A percentile compares a stretch with the other conserved stretches of the same genome.
These are phyloP conservation scores for Maconellicoccus hirsutus DNA, from an alignment of 1,140 invertebrate genomes.

Conservation along the genomic window DNA sequence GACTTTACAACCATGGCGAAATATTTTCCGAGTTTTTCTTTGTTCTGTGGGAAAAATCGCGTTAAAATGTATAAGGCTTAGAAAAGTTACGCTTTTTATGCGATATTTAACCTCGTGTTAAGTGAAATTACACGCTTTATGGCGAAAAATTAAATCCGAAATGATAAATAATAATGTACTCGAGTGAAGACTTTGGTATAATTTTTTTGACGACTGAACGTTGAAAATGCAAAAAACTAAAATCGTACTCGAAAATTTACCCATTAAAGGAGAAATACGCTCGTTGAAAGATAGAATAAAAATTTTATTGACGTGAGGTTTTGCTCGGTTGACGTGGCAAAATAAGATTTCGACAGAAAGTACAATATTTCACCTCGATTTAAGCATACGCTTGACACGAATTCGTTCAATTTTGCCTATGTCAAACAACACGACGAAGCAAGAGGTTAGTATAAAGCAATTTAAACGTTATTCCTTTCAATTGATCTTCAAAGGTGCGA, in stretches of 20 bases:
- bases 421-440: constrained; percentile 7
- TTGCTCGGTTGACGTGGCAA: not conserved
- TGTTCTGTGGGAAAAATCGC: not conserved
- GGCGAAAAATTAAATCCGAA: no score
- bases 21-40: not conserved
- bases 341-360: not conserved
- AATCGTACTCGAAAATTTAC: not conserved
- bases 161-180: no score
- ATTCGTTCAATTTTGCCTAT: not conserved
- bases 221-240: not conserved
- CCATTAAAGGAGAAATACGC: not conserved
- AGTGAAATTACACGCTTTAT: no score
- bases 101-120: no score
- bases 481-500: not conserved
- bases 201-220: not conserved
- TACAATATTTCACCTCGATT: not conserved
- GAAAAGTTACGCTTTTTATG: no score
- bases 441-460: not conserved
- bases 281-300: not conserved
- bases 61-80: no score
- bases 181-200: no score
- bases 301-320: not conserved
- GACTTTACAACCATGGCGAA: not conserved
- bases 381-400: not conserved
- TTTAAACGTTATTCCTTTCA: constrained; percentile 4